A percentile compares a stretch with the other conserved stretches of the same genome.
Conservation (phyloP, 2,113 vertebrate species). For the Fulmarus glacialis region DNA sequence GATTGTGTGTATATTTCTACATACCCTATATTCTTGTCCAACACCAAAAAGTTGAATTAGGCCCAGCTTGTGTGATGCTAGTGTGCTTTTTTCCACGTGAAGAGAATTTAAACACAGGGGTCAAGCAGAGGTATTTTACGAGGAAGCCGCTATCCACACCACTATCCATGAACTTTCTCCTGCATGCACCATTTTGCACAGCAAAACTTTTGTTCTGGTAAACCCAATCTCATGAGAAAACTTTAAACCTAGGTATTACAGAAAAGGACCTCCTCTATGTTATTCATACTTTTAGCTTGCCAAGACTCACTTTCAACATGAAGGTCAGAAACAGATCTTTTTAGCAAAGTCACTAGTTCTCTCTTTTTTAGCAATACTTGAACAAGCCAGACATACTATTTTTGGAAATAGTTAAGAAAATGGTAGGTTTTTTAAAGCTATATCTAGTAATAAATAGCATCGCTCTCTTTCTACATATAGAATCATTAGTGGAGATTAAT, state of each 20-base stretch:
- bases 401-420: not conserved
- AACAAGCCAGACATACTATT: not conserved
- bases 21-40: not conserved
- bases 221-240: not conserved
- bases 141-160: not conserved
- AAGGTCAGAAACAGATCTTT: not conserved
- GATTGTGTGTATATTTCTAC: not conserved
- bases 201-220: not conserved
- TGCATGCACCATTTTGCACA: not conserved
- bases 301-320: not conserved
- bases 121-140: not conserved
- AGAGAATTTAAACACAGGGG: not conserved
- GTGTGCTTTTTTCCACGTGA: rapidly evolving
- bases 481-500: not conserved
- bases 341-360: not conserved
- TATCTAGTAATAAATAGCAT: not conserved
- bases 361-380: not conserved
- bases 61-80: not conserved
- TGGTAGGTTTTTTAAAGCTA: not conserved
- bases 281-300: not conserved
- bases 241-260: rapidly evolving
- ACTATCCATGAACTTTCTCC: not conserved
- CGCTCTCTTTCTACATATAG: not conserved
- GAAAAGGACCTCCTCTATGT: not conserved
- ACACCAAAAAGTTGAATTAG: not conserved